Base-by-base conservation (phyloP, 2,888 invertebrate genomes). In the Tromatobia lineatoria region DNA sequence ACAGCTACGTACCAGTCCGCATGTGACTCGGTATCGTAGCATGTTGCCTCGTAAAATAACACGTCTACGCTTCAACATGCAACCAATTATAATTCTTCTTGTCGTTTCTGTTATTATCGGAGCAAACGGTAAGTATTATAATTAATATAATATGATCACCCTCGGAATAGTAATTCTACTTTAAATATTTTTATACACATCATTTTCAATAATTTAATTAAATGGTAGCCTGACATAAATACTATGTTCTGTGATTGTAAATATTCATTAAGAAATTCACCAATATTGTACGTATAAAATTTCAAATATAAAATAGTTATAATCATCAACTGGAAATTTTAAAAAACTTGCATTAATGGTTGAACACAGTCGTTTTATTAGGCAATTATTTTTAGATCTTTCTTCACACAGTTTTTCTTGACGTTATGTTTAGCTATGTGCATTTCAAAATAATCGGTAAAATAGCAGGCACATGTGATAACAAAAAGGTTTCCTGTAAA, bases 51-150 rank as follows among this genome's bases (percentile, higher is more conserved):
- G 23, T 25, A 29, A 13, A 73, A 18, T 38, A 69, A 59, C 47
- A 47, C 20, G 20, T 1, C 6, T 34, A 7, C 7, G 4, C 50
- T 67, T 18, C 38, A 73, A 73, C 25, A 82, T 82, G 82, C 76
- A 73, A 66, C 50, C 67, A 2, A 42, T 59, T 59, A 18, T 82
- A 54, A 59, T 78, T 69, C 20, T 77, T 42, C 59, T 82, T 15
- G 11, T 64, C 18, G 20, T 25, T 61, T n/a, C 45, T 15, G 38
- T 73, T 25, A 50, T 78, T 74, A 25, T 77, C 23, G 47, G 67
- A 8, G 50, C 67, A 6, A 78, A 69, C 11, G 82, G 82, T 82
- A 54, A 82, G 67, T 18, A 13, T n/a, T 11, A 54, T n/a, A 10
- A 25, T 38, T 15, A 38, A 67, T 52, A 45, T 76, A 13, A 0